Percentiles rank a stretch among this genome's conserved stretches.
Evolutionary conservation across 2,888 invertebrate genomes (phyloP).

Genomic region (Macrosiphum euphorbiae): DNA sequence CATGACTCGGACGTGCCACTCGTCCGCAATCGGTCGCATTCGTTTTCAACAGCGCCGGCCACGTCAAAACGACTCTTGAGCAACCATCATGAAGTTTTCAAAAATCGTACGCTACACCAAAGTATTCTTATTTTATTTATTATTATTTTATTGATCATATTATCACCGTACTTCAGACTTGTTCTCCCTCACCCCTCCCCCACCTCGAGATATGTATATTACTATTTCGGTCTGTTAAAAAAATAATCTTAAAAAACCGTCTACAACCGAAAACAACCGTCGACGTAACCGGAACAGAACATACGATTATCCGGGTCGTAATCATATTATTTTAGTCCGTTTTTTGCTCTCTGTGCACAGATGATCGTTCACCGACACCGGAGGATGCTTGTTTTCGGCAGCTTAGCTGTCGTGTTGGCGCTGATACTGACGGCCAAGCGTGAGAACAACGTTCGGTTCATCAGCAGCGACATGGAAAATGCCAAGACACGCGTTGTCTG

Average conservation of each 20-base stretch:
- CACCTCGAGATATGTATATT: too few species aligned
- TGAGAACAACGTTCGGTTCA: constrained; percentile 29
- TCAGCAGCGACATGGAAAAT: constrained; percentile 72
- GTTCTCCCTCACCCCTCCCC: too few species aligned
- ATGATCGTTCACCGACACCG: constrained; percentile 34
- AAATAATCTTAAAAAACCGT: neutral
- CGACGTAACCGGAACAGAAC: neutral
- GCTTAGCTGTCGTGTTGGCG: neutral
- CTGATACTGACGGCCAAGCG: constrained; percentile 4
- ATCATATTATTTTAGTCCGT: neutral
- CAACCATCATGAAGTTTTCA: neutral
- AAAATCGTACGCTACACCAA: constrained; percentile 25
- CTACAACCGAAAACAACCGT: too few species aligned
- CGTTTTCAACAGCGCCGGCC: neutral
- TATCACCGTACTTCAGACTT: neutral
- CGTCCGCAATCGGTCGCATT: neutral
- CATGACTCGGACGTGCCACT: neutral
- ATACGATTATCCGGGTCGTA: neutral
- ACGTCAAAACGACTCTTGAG: neutral
- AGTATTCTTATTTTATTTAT: constrained; percentile 10
- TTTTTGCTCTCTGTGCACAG: neutral
- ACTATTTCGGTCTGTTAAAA: neutral
- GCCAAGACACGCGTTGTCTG: constrained; percentile 76
- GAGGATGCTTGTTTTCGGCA: neutral
- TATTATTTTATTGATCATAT: neutral